Conservation (phyloP, 2,888 invertebrate species). For the Acanthosepion lycidas region DNA sequence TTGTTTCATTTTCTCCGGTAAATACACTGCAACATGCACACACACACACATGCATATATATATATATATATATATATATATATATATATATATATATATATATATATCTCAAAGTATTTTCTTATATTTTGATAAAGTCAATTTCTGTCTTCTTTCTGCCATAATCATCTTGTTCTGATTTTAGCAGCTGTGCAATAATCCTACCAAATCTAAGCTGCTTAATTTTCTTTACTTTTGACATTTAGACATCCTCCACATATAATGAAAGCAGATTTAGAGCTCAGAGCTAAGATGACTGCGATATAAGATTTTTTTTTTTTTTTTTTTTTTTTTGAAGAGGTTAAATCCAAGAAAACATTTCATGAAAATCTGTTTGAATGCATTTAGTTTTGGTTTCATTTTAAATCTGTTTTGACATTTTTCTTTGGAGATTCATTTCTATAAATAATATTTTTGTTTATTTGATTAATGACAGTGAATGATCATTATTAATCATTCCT, state of each 20-base stretch:
- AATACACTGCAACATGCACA: no score
- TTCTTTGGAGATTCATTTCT: not conserved
- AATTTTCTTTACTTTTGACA: not conserved
- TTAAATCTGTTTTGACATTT: not conserved
- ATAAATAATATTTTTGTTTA: not conserved
- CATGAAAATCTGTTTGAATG: not conserved
- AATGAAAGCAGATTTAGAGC: not conserved
- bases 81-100: no score
- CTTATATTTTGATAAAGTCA: not conserved
- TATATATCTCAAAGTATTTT: not conserved
- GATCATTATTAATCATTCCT: no score
- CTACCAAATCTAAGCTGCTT: conserved; percentile 23
- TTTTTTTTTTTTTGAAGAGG: not conserved
- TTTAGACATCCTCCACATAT: not conserved
- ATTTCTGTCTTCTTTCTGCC: not conserved
- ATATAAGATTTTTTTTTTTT: not conserved
- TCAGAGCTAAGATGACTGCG: not conserved
- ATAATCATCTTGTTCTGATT: not conserved
- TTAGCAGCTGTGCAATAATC: not conserved
- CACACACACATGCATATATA: no score
- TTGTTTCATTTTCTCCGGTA: not conserved
- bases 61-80: no score
- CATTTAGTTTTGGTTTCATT: not conserved
- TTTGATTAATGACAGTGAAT: not conserved
- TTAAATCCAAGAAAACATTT: not conserved